Evolutionary conservation across 2,113 vertebrate genomes (phyloP).

Genomic region (Etia nguti): DNA sequence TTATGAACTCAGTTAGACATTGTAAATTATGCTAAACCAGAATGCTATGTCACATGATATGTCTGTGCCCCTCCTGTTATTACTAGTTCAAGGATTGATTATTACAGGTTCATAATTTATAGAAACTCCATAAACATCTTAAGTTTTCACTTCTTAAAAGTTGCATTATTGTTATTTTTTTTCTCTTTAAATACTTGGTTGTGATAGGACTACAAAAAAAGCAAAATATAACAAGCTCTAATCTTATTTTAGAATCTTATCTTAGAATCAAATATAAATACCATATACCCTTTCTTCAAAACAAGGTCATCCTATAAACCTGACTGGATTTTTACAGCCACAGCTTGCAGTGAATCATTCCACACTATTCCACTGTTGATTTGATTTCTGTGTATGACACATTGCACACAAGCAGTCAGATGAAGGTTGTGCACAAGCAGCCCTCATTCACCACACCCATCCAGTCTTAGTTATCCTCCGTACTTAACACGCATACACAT

Average conservation of each 20-base stretch:
- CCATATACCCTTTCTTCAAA: background rate
- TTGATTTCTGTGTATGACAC: slow-evolving; percentile 22
- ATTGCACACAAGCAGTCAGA: background rate
- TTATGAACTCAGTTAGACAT: slow-evolving; percentile 6
- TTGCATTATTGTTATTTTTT: background rate
- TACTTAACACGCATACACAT: slow-evolving; percentile 15
- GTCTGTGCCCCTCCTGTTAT: background rate
- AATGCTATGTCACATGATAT: background rate
- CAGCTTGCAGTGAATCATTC: slow-evolving; percentile 32
- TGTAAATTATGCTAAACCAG: background rate
- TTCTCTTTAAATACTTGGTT: background rate
- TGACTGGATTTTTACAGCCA: slow-evolving; percentile 37
- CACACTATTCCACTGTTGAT: background rate
- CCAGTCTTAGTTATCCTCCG: slow-evolving; percentile 23
- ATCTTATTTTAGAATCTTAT: no score
- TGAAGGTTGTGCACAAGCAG: slow-evolving; percentile 24
- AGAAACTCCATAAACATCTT: background rate
- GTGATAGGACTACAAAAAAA: background rate
- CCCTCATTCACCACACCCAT: slow-evolving; percentile 50
- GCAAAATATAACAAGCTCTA: background rate
- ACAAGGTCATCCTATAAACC: slow-evolving; percentile 1
- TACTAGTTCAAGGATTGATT: background rate
- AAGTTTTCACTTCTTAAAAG: background rate
- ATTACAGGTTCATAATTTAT: background rate
- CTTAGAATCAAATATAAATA: no score